Percentiles rank a stretch among this genome's conserved stretches.
These are phyloP conservation scores for Xenopus laevis DNA, from an alignment of 2,113 vertebrate genomes.

Conservation along the genomic window DNA sequence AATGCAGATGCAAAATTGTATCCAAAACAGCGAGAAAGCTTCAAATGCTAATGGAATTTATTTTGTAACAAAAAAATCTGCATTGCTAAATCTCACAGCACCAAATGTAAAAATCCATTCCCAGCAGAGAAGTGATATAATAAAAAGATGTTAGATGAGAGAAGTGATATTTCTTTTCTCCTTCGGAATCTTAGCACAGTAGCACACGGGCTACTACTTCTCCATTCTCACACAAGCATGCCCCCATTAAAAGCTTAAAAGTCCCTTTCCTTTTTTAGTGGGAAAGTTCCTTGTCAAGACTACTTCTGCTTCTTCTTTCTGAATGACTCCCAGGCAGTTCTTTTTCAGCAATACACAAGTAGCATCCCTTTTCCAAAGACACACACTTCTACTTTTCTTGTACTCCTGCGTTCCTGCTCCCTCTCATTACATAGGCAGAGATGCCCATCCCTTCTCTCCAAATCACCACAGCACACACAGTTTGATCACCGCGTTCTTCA, in stretches of 20 bases:
- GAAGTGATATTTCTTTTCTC: neutral
- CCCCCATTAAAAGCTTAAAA: conserved; percentile 2
- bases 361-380: conserved; percentile 19
- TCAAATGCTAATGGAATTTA: neutral
- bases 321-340: conserved; percentile 12
- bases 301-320: conserved; percentile 34
- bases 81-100: neutral
- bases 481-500: conserved; percentile 33
- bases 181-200: conserved; percentile 4
- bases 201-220: conserved; percentile 22
- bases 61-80: neutral
- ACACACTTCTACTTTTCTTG: conserved; percentile 28
- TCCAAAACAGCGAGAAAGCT: neutral
- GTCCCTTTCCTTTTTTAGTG: conserved; percentile 12
- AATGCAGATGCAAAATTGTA: neutral
- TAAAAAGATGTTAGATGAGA: conserved; percentile 5
- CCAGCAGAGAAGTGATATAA: neutral
- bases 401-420: conserved; percentile 9
- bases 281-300: conserved; percentile 27
- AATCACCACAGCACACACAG: conserved; percentile 8
- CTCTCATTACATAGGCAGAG: conserved; percentile 1
- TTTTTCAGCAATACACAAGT: conserved; percentile 23
- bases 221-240: neutral
- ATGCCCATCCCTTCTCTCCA: conserved; percentile 16
- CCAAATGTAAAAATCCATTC: conserved; percentile 4